phyloP scores from a whole-genome alignment of 2,113 vertebrate genomes.

The Coptodon rendalli region DNA sequence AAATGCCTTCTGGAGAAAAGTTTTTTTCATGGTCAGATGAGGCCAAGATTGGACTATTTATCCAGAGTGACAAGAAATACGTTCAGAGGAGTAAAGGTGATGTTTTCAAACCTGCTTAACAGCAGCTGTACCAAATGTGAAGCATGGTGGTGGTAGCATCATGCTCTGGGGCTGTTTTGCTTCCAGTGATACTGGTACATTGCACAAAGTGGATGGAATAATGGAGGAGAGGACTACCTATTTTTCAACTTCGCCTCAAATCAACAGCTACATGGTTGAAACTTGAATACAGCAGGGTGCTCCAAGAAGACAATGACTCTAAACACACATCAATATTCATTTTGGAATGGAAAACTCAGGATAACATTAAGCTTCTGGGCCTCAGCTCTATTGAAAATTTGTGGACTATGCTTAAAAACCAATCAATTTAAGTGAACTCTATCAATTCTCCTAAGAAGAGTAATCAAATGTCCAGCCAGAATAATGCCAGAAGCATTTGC shows the following conservation, averaged over 20 bases:
- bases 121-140: background rate
- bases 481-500: background rate
- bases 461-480: background rate
- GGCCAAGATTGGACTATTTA: background rate
- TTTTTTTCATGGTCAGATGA: background rate
- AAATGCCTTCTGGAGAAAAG: background rate
- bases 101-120: background rate
- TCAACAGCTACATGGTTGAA: background rate
- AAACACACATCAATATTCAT: background rate
- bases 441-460: accelerated
- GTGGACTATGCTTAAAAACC: background rate
- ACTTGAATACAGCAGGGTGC: background rate
- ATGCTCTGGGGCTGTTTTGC: background rate
- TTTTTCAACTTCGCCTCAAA: background rate
- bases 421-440: background rate
- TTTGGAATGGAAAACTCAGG: background rate
- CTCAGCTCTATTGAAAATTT: background rate
- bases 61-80: background rate
- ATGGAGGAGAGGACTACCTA: accelerated
- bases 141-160: background rate
- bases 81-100: background rate
- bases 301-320: accelerated
- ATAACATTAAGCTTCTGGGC: background rate
- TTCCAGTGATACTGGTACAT: background rate
- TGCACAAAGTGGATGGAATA: background rate